Base-by-base conservation (phyloP, 2,888 invertebrate genomes). In the Aricia artaxerxes region DNA sequence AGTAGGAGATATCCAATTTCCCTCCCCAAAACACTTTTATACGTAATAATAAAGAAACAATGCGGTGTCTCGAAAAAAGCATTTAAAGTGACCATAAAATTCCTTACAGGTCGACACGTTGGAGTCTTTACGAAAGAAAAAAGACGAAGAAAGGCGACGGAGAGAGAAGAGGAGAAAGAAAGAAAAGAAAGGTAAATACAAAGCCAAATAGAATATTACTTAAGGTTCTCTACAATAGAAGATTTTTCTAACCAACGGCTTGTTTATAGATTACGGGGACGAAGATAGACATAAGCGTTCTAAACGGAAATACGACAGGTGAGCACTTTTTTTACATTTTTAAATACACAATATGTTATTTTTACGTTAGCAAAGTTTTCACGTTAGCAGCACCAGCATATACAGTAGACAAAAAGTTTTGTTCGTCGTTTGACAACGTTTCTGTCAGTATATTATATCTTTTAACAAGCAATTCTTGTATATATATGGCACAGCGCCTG, bases 101-200 rank as follows among this genome's bases (percentile, higher is more conserved):
- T 53, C 61, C 16, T 64, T 76, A 24, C 24, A 24, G 94, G 94
- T 93, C 82, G 94, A 94, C 77, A 94, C 94, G 0, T 83, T 94
- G 11, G 93, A 93, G 79, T 87, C 92, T 0, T 80, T 94, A 11
- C 84, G 91, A 0, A 93, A 91, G 84, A 94, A 92, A 84, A 92
- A 92, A 49, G 92, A 91, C 80, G 93, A 93, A 78, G 91, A 91
- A 80, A 92, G 90, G 81, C 83, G 87, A 69, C 87, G 91, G 0
- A 88, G 92, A 1, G 91, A 91, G 5, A 89, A 86, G 84, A 84
- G 89, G 77, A 77, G 82, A 44, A 81, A 81, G 11, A 79, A 81
- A 73, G 82, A 83, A 7, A 80, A 80, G 61, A 80, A 80, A 79
- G 82, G 82, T 82, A 69, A 69, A 24, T 31, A 57, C 0, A 57